Evolutionary conservation across 2,888 invertebrate genomes (phyloP), one percentile per base, ranked within the genome.

Genomic region (Mesorhabditis spiculigera): DNA sequence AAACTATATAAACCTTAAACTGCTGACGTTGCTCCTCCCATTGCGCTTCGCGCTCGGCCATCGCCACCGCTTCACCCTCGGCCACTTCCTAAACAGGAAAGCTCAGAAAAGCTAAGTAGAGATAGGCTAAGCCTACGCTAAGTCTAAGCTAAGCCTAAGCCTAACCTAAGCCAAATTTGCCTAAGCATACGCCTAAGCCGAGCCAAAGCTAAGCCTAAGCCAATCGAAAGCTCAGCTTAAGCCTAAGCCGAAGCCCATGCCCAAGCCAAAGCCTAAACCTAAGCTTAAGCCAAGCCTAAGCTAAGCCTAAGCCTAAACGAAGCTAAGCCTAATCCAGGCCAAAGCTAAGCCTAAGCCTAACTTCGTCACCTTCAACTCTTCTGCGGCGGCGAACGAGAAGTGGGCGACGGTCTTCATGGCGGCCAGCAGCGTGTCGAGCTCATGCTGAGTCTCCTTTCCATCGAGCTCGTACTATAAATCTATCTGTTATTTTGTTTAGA

Each of bases 1-100:
- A 28, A 28, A 28, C 28, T 28, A 10, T 8, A 42, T 45, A 45
- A n/a, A 77, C 72, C 70, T 77, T 81, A 65, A 84, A 71, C 13
- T 68, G 64, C n/a, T 76, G 69, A 43, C 78, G 71, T 66, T 82
- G 78, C 66, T 78, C 75, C 43, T 83, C 81, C 83, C 83, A 83
- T 68, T 77, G 78, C 70, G 82, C 81, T 70, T 83, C 83, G 45
- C 76, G 78, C 65, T 83, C 83, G 3, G 82, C 83, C 72, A 79
- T 79, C 42, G 73, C 75, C 6, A 77, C 73, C 4, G 82, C 82
- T 70, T 84, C 81, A n/a, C 76, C 73, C 70, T 83, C 83, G n/a
- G 82, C 79, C 28, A 82, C 73, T 68, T 82, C 78, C 43, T 50
- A 50, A 50, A 50, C 8, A 50, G 8, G n/a, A 50, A 50, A 10